These are phyloP conservation scores for Engystomops pustulosus DNA, from an alignment of 2,113 vertebrate species.

Conservation along the genomic window DNA sequence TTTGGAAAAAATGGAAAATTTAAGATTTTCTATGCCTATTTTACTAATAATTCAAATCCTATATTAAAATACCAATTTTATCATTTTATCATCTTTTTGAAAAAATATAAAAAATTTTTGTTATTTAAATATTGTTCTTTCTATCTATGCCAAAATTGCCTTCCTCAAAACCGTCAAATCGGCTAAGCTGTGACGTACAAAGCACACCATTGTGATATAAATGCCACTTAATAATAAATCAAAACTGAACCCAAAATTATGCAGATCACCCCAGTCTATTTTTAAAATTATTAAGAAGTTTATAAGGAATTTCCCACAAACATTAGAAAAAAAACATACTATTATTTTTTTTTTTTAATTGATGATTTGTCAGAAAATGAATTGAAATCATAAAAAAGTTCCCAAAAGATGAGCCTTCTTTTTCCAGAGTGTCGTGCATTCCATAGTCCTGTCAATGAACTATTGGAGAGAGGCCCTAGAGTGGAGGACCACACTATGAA, in stretches of 20 bases:
- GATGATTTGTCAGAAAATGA: neutral
- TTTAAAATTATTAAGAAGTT: slow-evolving; percentile 1
- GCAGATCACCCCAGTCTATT: slow-evolving; percentile 28
- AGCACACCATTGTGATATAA: slow-evolving; percentile 36
- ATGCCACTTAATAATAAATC: slow-evolving; percentile 40
- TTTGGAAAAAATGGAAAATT: neutral
- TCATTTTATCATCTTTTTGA: neutral
- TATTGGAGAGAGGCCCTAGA: slow-evolving; percentile 33
- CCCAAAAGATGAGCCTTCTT: slow-evolving; percentile 27
- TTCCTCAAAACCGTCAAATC: slow-evolving; percentile 40
- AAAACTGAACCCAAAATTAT: slow-evolving; percentile 21
- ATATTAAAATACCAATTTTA: no score
- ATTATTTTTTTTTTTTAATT: neutral
- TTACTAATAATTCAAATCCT: neutral
- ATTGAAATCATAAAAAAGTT: slow-evolving; percentile 30
- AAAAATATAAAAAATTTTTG: slow-evolving; percentile 1
- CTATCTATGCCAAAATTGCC: slow-evolving; percentile 35
- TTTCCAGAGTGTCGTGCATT: slow-evolving; percentile 39
- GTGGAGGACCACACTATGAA: slow-evolving; percentile 62
- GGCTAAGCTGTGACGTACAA: slow-evolving; percentile 40
- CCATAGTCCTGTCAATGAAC: slow-evolving; percentile 47
- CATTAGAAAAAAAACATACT: slow-evolving; percentile 4
- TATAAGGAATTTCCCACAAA: neutral
- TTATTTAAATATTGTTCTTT: slow-evolving; percentile 33
- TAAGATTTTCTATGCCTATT: neutral